Evolutionary conservation across 2,797 vertebrate genomes (phyloP).

Genomic region (Buceros bicornis): DNA sequence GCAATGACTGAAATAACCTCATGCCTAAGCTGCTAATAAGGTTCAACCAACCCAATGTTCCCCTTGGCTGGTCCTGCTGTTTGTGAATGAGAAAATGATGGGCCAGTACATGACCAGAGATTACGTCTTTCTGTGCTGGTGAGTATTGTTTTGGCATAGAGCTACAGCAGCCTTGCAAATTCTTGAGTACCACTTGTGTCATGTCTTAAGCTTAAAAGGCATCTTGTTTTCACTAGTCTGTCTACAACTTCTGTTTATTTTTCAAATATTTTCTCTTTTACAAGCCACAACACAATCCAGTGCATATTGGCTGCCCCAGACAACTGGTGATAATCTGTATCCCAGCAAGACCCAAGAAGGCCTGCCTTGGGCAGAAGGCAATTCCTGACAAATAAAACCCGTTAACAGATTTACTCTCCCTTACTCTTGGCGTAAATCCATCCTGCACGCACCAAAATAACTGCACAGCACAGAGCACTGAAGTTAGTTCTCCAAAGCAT

Average conservation of each 20-base stretch:
- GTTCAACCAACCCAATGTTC: background rate
- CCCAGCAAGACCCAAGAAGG: background rate
- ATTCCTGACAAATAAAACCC: background rate
- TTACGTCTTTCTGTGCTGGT: background rate
- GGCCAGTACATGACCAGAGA: background rate
- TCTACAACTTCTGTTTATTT: constrained; percentile 31
- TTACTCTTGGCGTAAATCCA: background rate
- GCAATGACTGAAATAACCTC: background rate
- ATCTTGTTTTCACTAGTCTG: constrained; percentile 40
- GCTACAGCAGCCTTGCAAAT: constrained; percentile 10
- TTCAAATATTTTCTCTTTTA: constrained; percentile 55
- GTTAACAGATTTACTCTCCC: constrained; percentile 28
- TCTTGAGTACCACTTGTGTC: background rate
- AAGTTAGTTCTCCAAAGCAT: background rate
- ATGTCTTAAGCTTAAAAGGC: constrained; percentile 7
- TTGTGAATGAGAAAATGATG: background rate
- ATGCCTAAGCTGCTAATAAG: background rate
- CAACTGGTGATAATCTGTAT: background rate
- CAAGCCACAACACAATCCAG: constrained; percentile 39
- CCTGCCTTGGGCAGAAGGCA: constrained; percentile 35
- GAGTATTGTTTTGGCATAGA: background rate
- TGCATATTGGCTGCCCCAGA: background rate
- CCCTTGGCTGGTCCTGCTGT: background rate
- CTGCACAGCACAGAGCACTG: background rate
- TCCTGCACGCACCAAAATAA: background rate